Percentiles rank a stretch among this genome's conserved stretches.
phyloP scores from a whole-genome alignment of 2,113 vertebrate genomes.

The Raja brachyura region DNA sequence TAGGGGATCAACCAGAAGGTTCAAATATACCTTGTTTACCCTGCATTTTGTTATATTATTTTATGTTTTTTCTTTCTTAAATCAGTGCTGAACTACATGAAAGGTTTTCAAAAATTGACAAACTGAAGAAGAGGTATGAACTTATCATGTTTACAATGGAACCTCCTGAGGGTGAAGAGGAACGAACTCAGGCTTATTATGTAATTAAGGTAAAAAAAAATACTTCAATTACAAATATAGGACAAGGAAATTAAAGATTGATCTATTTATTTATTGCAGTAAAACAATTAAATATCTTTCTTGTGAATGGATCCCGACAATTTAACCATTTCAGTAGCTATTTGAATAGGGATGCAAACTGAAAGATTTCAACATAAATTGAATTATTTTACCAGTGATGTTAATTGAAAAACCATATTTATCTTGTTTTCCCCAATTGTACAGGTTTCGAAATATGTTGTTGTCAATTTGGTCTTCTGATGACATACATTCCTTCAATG shows the following conservation, averaged over 20 bases:
- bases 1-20: no score
- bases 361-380: not conserved
- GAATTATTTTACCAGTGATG: not conserved
- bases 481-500: not conserved
- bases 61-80: constrained; percentile 40
- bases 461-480: not conserved
- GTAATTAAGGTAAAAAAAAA: constrained; percentile 71
- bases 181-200: constrained; percentile 72
- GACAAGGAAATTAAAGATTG: not conserved
- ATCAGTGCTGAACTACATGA: constrained; percentile 73
- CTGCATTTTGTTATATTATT: not conserved
- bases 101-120: constrained; percentile 73
- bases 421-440: not conserved
- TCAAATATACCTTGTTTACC: not conserved
- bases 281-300: not conserved
- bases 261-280: not conserved
- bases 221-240: not conserved
- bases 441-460: not conserved
- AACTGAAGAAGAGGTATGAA: constrained; percentile 76
- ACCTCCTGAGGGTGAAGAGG: constrained; percentile 75
- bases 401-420: no score
- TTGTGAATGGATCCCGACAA: not conserved
- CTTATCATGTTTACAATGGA: constrained; percentile 66
- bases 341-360: not conserved
- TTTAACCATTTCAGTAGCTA: not conserved